Percentiles rank a stretch among this genome's conserved stretches.
These are phyloP conservation scores for Umimayanthus kanabou DNA, from an alignment of 92 coral and sea anemone species.

Conservation along the genomic window DNA sequence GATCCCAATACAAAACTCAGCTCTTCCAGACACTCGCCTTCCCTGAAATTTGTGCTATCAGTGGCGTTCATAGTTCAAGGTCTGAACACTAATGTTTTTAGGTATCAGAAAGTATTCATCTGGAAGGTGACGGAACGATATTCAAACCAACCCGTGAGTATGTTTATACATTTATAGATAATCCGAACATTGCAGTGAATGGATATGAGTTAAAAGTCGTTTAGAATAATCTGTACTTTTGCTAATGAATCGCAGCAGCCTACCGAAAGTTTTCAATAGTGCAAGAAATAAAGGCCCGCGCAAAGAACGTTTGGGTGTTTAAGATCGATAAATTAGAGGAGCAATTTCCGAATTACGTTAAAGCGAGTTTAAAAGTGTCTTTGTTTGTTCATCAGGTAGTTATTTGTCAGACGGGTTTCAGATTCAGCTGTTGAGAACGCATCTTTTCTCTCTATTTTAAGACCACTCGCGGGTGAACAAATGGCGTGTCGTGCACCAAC, in stretches of 20 bases:
- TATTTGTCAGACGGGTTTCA: background rate
- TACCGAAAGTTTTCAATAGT: too few relatives aligned
- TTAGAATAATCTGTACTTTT: too few relatives aligned
- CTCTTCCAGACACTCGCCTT: too few relatives aligned
- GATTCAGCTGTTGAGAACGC: background rate
- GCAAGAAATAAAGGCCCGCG: too few relatives aligned
- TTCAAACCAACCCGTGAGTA: slow-evolving; percentile 11
- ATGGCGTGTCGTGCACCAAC: slow-evolving; percentile 12
- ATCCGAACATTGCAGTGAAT: too few relatives aligned
- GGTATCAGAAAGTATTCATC: slow-evolving; percentile 27
- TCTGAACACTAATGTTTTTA: background rate
- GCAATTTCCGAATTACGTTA: too few relatives aligned
- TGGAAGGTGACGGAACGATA: slow-evolving; percentile 8
- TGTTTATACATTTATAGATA: background rate
- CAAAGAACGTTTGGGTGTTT: too few relatives aligned
- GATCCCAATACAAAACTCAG: too few relatives aligned
- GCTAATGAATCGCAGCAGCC: too few relatives aligned
- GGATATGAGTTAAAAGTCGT: too few relatives aligned
- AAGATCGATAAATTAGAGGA: too few relatives aligned
- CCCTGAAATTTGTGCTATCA: background rate
- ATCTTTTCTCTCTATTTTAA: background rate
- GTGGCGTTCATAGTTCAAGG: background rate
- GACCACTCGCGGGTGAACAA: slow-evolving; percentile 35
- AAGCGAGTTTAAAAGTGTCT: background rate
- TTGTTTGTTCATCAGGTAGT: background rate